Evolutionary conservation across 2,888 invertebrate genomes (phyloP).

Genomic region (Polyploca ridens): DNA sequence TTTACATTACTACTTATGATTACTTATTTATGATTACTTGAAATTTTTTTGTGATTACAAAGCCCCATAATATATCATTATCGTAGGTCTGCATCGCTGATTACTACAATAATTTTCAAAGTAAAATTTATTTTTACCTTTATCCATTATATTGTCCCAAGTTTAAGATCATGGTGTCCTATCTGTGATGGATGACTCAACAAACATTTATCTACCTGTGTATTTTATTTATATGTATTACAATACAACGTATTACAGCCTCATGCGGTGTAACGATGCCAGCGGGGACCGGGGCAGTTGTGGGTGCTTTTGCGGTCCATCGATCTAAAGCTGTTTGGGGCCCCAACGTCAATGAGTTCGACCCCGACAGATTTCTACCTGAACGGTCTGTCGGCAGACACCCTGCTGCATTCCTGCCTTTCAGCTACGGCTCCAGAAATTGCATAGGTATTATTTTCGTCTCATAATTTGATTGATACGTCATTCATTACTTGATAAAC

Average conservation of each 20-base stretch:
- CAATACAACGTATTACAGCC: conserved; percentile 51
- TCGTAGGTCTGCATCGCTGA: no score
- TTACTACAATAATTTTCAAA: no score
- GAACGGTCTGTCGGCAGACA: conserved; percentile 72
- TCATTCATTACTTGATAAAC: no score
- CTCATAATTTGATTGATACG: no score
- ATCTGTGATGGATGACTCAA: no score
- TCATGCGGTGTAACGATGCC: conserved; percentile 68
- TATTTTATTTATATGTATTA: not conserved
- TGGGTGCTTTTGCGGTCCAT: conserved; percentile 77
- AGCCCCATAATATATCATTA: no score
- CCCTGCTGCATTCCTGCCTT: conserved; percentile 77
- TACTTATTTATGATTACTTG: no score
- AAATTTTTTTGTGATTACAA: no score
- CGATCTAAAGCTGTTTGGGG: conserved; percentile 81
- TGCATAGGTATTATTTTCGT: conserved; percentile 63
- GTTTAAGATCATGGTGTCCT: no score
- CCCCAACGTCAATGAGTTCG: conserved; percentile 81
- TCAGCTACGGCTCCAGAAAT: conserved; percentile 78
- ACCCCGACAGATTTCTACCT: conserved; percentile 85
- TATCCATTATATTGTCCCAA: no score
- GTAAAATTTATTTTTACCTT: no score
- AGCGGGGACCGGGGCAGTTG: conserved; percentile 70
- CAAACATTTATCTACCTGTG: not conserved
- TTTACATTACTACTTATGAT: no score